Conservation (phyloP, 2,113 vertebrate genomes). For the Uria aalge region DNA sequence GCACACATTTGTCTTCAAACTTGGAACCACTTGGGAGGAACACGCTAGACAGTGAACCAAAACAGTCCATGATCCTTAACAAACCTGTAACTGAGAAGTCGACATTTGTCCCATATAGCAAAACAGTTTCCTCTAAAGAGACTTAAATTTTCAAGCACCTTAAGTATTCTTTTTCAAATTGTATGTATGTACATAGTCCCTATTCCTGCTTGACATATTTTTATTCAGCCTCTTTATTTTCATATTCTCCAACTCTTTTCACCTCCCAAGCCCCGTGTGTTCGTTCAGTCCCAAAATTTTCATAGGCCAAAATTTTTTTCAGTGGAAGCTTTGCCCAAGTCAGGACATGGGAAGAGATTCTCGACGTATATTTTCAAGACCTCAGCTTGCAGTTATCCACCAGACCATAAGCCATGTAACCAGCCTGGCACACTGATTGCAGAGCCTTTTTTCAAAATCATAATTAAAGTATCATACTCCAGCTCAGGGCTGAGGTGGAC, state of each 20-base stretch:
- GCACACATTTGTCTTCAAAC: conserved; percentile 22
- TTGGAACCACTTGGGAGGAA: not conserved
- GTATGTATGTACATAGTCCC: not conserved
- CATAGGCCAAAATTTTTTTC: not conserved
- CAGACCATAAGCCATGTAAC: not conserved
- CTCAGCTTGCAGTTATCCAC: not conserved
- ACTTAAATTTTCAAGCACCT: not conserved
- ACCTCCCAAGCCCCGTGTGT: not conserved
- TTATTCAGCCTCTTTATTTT: not conserved
- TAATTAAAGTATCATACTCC: not conserved
- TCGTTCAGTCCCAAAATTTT: not conserved
- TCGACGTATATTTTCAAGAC: not conserved
- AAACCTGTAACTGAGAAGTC: conserved; percentile 42
- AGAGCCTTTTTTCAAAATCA: not conserved
- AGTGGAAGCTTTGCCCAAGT: not conserved
- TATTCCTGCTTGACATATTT: not conserved
- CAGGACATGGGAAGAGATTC: not conserved
- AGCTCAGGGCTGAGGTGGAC: not conserved
- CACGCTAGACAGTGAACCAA: conserved; percentile 34
- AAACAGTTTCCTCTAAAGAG: not conserved
- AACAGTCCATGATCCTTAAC: conserved; percentile 28
- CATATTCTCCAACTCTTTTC: not conserved
- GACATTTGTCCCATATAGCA: not conserved
- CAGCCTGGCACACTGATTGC: not conserved
- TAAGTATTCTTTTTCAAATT: not conserved